phyloP scores from a whole-genome alignment of 1,140 invertebrate species.

The Coptotermes formosanus region DNA sequence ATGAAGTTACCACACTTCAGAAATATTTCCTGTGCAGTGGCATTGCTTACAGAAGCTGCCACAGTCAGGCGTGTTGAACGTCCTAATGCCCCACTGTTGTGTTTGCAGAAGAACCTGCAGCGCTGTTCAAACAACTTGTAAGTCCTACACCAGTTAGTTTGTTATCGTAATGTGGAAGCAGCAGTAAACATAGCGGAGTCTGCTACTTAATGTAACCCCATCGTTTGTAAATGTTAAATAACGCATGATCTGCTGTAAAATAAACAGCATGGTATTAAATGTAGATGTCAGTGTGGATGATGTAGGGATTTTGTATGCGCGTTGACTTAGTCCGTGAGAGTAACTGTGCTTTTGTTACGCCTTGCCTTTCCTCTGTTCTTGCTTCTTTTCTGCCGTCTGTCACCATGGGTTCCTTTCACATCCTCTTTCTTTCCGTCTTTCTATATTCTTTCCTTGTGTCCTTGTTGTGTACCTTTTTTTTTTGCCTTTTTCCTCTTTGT shows the following conservation, averaged over 20 bases:
- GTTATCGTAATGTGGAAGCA: background rate
- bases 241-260: background rate
- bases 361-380: too few relatives aligned
- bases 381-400: too few relatives aligned
- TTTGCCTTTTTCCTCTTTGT: too few relatives aligned
- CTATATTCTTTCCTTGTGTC: background rate
- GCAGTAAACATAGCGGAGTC: background rate
- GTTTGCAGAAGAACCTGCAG: background rate
- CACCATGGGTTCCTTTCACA: too few relatives aligned
- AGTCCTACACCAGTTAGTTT: background rate
- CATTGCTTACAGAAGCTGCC: too few relatives aligned
- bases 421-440: background rate
- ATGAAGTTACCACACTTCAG: too few relatives aligned
- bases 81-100: background rate
- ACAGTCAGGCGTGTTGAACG: background rate
- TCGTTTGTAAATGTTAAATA: background rate
- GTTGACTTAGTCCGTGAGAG: too few relatives aligned
- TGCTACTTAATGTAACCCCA: background rate
- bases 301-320: too few relatives aligned
- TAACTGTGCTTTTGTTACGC: too few relatives aligned
- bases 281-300: too few relatives aligned
- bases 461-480: too few relatives aligned
- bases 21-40: too few relatives aligned
- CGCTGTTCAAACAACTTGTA: background rate
- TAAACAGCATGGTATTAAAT: background rate